These are phyloP conservation scores for Amphiprion percula DNA, from an alignment of 2,113 vertebrate genomes.

Conservation along the genomic window DNA sequence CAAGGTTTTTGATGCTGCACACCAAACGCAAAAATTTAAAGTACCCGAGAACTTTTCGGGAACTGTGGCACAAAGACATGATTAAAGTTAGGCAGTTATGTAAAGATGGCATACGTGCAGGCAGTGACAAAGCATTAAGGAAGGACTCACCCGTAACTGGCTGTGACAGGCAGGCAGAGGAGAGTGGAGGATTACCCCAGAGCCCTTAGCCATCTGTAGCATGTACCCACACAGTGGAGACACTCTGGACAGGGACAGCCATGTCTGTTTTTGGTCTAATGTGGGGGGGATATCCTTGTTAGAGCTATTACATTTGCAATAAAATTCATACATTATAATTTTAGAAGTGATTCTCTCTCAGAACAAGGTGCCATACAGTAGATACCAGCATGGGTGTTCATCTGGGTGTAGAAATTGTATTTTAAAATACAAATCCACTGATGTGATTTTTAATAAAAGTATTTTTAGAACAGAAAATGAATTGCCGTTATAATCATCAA, in stretches of 20 bases:
- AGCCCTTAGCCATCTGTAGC: slow-evolving; percentile 37
- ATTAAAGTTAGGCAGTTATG: slow-evolving; percentile 17
- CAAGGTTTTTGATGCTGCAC: neutral
- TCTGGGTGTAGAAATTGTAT: too few species aligned
- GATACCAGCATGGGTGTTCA: too few species aligned
- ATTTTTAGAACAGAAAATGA: too few species aligned
- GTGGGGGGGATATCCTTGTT: slow-evolving; percentile 13
- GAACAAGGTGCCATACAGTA: neutral
- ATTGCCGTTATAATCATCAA: too few species aligned
- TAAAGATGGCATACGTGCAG: slow-evolving; percentile 1
- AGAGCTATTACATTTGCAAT: neutral
- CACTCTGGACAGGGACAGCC: slow-evolving; percentile 66
- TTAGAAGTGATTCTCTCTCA: neutral
- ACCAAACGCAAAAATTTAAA: neutral
- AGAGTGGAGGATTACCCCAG: slow-evolving; percentile 66
- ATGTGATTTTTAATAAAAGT: too few species aligned
- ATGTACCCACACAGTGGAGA: slow-evolving; percentile 69
- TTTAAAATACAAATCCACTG: too few species aligned
- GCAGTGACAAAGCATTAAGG: neutral
- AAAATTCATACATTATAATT: neutral
- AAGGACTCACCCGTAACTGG: slow-evolving; percentile 62
- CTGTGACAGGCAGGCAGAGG: slow-evolving; percentile 82
- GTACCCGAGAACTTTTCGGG: neutral
- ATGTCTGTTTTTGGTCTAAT: slow-evolving; percentile 66
- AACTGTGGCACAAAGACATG: neutral